A percentile compares a stretch with the other conserved stretches of the same genome.
phyloP scores from a whole-genome alignment of 2,797 vertebrate species.

The Melopsittacus undulatus region DNA sequence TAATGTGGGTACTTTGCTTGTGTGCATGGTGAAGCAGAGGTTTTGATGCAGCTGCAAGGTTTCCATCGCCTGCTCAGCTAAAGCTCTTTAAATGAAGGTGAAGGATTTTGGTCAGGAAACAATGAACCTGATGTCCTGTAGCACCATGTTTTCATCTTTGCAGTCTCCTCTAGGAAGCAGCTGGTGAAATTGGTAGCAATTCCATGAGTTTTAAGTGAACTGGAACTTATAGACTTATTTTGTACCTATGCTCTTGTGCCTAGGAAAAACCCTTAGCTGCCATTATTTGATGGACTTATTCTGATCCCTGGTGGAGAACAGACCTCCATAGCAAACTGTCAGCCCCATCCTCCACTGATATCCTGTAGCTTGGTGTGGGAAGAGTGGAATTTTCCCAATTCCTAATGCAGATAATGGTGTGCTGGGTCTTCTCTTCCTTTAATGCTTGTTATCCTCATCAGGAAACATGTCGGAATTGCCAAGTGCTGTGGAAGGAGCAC shows the following conservation, averaged over 20 bases:
- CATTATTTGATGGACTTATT: not conserved
- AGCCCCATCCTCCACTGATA: not conserved
- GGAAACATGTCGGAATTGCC: slow-evolving; percentile 97
- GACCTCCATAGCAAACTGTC: not conserved
- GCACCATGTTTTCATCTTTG: not conserved
- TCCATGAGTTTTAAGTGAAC: not conserved
- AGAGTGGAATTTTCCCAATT: not conserved
- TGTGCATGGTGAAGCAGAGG: not conserved
- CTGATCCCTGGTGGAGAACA: not conserved
- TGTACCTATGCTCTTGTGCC: not conserved
- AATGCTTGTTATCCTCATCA: slow-evolving; percentile 54
- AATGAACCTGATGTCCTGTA: not conserved
- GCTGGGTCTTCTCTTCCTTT: not conserved
- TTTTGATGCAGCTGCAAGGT: not conserved
- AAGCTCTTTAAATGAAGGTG: not conserved
- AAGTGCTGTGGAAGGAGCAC: slow-evolving; percentile 96
- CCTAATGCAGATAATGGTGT: not conserved
- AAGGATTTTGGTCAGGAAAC: not conserved
- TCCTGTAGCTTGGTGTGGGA: not conserved
- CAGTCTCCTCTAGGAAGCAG: not conserved
- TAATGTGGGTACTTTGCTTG: not conserved
- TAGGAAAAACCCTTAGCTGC: not conserved
- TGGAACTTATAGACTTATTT: not conserved
- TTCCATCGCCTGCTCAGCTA: not conserved
- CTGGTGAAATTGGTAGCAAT: not conserved